Percentiles rank a stretch among this genome's conserved stretches.
These are phyloP conservation scores for Empis livida DNA, from an alignment of 2,888 invertebrate genomes.

Conservation along the genomic window DNA sequence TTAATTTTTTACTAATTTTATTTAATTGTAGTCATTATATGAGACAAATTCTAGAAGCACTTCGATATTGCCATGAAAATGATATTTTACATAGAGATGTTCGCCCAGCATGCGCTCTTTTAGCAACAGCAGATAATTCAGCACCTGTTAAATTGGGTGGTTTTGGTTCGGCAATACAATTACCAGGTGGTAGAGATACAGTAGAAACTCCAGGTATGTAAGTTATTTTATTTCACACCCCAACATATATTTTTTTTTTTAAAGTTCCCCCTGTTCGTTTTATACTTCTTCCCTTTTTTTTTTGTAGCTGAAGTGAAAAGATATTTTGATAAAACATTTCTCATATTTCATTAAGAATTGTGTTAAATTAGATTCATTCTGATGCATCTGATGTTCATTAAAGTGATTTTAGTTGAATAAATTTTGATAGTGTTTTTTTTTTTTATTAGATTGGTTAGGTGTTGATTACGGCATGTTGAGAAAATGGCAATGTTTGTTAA, in stretches of 20 bases:
- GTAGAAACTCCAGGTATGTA: slow-evolving; percentile 43
- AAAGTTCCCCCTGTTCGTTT: too few relatives aligned
- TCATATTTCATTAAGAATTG: too few relatives aligned
- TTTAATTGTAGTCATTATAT: slow-evolving; percentile 80
- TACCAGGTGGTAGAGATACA: slow-evolving; percentile 63
- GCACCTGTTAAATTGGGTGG: slow-evolving; percentile 97
- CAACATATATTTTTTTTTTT: neutral
- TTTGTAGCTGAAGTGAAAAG: too few relatives aligned
- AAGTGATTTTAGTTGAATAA: too few relatives aligned
- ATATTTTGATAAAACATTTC: too few relatives aligned
- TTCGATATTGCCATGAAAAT: slow-evolving; percentile 96
- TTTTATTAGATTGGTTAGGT: too few relatives aligned
- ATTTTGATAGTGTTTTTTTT: too few relatives aligned
- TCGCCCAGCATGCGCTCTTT: slow-evolving; percentile 89
- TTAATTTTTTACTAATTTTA: slow-evolving; percentile 2
- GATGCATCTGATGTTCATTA: too few relatives aligned
- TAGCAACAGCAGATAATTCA: slow-evolving; percentile 94
- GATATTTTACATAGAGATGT: slow-evolving; percentile 97
- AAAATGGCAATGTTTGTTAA: too few relatives aligned
- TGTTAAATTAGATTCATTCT: too few relatives aligned
- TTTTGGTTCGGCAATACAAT: slow-evolving; percentile 90
- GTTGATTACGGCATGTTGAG: too few relatives aligned
- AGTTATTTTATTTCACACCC: too few relatives aligned
- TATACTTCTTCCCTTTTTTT: neutral
- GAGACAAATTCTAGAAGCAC: slow-evolving; percentile 92